These are phyloP conservation scores for Steinernema khuongi DNA, from an alignment of 1,140 invertebrate species.

Conservation along the genomic window DNA sequence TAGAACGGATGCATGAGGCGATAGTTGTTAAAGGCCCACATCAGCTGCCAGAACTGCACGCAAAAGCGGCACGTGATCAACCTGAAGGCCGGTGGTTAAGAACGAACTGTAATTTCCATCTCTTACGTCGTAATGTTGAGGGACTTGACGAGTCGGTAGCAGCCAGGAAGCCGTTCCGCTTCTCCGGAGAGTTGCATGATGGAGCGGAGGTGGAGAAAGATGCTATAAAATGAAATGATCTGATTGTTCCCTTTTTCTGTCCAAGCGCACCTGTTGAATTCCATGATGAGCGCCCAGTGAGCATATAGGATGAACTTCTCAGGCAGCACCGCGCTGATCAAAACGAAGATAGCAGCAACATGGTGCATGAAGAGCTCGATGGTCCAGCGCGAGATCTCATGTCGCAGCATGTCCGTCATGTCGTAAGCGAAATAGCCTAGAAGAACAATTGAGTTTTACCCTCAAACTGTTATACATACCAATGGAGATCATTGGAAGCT, in stretches of 20 bases:
- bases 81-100: slow-evolving; percentile 29
- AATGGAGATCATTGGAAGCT: slow-evolving; percentile 39
- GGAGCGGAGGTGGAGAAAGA: slow-evolving; percentile 46
- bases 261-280: slow-evolving; percentile 51
- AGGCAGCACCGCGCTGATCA: slow-evolving; percentile 25
- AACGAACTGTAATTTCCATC: slow-evolving; percentile 7
- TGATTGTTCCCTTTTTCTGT: neutral
- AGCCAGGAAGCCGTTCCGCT: slow-evolving; percentile 3
- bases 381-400: slow-evolving; percentile 47
- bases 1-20: slow-evolving; percentile 39
- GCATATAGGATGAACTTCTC: slow-evolving; percentile 39
- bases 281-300: slow-evolving; percentile 50
- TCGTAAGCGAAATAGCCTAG: slow-evolving; percentile 47
- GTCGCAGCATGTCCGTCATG: slow-evolving; percentile 45
- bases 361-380: slow-evolving; percentile 45
- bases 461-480: slow-evolving; percentile 23
- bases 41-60: slow-evolving; percentile 40
- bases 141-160: slow-evolving; percentile 28
- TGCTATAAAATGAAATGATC: slow-evolving; percentile 36
- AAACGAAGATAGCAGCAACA: slow-evolving; percentile 38
- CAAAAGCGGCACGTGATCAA: slow-evolving; percentile 44
- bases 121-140: slow-evolving; percentile 45
- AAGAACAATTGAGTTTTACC: slow-evolving; percentile 28
- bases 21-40: slow-evolving; percentile 26
- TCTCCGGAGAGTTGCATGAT: slow-evolving; percentile 42